Conservation (phyloP, 2,888 invertebrate species). For the Lasius fuliginosus region DNA sequence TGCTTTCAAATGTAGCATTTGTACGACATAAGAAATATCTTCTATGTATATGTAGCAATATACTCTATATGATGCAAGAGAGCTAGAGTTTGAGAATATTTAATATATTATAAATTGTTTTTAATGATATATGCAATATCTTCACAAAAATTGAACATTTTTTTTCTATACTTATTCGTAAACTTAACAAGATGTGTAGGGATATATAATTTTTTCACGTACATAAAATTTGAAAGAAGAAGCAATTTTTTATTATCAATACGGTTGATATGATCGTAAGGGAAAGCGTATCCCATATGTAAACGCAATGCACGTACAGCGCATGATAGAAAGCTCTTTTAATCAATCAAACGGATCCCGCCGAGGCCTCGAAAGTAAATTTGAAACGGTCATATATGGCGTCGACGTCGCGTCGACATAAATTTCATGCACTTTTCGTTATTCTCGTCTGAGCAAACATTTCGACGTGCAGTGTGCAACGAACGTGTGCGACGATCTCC, state of each 20-base stretch:
- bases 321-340: conserved; percentile 20
- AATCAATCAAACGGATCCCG: conserved; percentile 44
- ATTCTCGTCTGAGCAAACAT: conserved; percentile 51
- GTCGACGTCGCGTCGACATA: conserved; percentile 42
- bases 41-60: neutral
- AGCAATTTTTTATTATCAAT: neutral
- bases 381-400: conserved; percentile 8
- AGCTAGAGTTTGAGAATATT: neutral
- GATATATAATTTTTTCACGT: neutral
- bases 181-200: neutral
- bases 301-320: neutral
- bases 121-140: neutral
- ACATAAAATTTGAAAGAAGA: neutral
- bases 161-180: neutral
- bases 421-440: conserved; percentile 53
- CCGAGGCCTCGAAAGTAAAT: conserved; percentile 25
- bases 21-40: neutral
- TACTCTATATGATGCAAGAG: neutral
- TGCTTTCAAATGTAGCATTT: neutral
- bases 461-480: conserved; percentile 10
- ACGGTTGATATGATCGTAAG: neutral
- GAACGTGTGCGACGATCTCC: conserved; percentile 36
- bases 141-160: neutral
- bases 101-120: neutral
- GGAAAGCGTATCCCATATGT: neutral